A percentile compares a stretch with the other conserved stretches of the same genome.
These are phyloP conservation scores for Pygoscelis adeliae DNA, from an alignment of 2,113 vertebrate genomes.

Conservation along the genomic window DNA sequence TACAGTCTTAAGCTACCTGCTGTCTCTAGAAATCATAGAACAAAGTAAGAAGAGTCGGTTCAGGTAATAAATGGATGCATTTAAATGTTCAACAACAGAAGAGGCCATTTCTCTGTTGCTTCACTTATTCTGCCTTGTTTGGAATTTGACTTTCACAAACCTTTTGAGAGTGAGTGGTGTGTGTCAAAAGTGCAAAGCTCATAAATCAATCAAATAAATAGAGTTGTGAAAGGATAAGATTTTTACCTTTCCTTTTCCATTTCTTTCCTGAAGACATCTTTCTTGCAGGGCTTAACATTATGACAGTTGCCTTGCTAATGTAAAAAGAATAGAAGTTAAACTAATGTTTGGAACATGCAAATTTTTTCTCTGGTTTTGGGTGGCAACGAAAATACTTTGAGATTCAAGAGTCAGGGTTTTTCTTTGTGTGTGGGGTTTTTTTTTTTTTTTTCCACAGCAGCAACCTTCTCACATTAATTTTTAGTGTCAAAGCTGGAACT, in stretches of 20 bases:
- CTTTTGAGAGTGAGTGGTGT: not conserved
- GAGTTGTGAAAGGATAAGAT: not conserved
- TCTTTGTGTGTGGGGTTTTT: not conserved
- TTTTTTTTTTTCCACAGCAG: not conserved
- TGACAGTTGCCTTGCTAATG: not conserved
- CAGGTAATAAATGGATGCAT: not conserved
- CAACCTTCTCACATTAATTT: not conserved
- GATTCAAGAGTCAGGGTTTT: not conserved
- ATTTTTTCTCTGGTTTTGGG: not conserved
- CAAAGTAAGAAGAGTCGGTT: not conserved
- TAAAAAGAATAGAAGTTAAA: not conserved
- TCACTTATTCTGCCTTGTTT: not conserved
- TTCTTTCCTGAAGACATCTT: not conserved
- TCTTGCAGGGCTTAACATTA: not conserved
- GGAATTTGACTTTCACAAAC: not conserved
- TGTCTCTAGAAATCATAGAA: not conserved
- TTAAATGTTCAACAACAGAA: not conserved
- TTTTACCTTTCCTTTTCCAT: not conserved
- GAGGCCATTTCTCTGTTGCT: not conserved
- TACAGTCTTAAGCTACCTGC: not conserved
- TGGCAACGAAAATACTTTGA: not conserved
- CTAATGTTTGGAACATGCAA: not conserved
- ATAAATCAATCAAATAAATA: not conserved
- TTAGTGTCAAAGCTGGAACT: not conserved
- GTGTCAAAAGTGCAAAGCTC: not conserved